Percentiles rank a stretch among this genome's conserved stretches.
Conservation (phyloP, 2,113 vertebrate genomes). For the Melanotaenia duboulayi region DNA sequence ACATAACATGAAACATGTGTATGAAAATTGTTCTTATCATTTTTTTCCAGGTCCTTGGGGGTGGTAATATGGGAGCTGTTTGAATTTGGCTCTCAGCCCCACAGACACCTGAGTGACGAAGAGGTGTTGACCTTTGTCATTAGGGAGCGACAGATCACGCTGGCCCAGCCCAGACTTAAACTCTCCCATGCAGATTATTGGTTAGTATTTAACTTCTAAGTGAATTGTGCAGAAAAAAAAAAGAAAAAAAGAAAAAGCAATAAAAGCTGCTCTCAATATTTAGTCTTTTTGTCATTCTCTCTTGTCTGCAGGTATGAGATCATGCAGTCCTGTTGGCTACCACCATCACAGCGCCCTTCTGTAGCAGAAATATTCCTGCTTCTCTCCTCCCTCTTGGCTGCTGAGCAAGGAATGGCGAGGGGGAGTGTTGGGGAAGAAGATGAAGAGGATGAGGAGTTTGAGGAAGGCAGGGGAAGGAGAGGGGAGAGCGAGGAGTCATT, state of each 20-base stretch:
- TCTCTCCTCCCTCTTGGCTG: constrained; percentile 89
- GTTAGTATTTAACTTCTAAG: constrained; percentile 74
- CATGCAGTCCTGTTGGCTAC: constrained; percentile 93
- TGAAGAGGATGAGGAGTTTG: constrained; percentile 81
- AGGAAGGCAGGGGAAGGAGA: constrained; percentile 74
- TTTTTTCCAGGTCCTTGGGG: constrained; percentile 87
- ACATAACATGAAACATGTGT: constrained; percentile 22
- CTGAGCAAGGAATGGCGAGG: constrained; percentile 74
- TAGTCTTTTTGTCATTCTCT: constrained; percentile 13
- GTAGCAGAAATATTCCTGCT: constrained; percentile 90
- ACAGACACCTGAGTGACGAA: constrained; percentile 91
- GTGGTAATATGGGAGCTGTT: constrained; percentile 95
- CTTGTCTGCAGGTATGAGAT: constrained; percentile 88
- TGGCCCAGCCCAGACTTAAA: constrained; percentile 91
- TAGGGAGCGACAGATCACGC: constrained; percentile 90
- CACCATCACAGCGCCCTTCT: constrained; percentile 87
- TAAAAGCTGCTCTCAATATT: constrained; percentile 8
- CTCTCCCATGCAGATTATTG: constrained; percentile 92
- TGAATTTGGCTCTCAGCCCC: constrained; percentile 93
- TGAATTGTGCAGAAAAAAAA: constrained; percentile 3
- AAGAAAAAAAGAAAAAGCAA: constrained; percentile 5
- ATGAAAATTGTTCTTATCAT: constrained; percentile 6
- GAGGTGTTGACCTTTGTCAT: constrained; percentile 93
- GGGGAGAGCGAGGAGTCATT: constrained; percentile 87
- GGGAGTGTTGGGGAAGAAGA: constrained; percentile 76